Base-by-base conservation (phyloP, 2,888 invertebrate species). In the Drosophila picticornis region DNA sequence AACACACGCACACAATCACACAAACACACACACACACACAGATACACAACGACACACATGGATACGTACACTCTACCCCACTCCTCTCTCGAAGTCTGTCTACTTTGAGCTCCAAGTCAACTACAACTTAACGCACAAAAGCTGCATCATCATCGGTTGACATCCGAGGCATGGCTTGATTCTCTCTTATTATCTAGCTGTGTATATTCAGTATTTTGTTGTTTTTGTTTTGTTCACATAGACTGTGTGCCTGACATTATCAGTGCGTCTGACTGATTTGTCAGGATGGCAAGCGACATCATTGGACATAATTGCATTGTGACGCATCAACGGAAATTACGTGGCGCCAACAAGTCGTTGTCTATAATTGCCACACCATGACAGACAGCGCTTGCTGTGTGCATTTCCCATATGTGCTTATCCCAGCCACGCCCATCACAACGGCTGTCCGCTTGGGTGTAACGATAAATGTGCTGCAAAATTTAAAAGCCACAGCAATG, bases 291-390 rank as follows among this genome's bases (percentile, higher is more conserved):
- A 7, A 2, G 62, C 50, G 29, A 27, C 25, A 13, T 38, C 31
- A 48, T n/a, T 36, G 52, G 34, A 80, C 85, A 83, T 83, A 84
- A 83, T 85, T 84, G 83, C 83, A 83, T 84, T 85, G 75, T 77
- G 80, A 83, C 67, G 77, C 85, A 82, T 83, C 80, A 75, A 64
- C 75, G 84, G 81, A 86, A 84, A 86, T 80, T 80, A 72, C 72
- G 77, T 65, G 84, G 77, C 84, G 86, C 82, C 86, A 86, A 70
- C 84, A 77, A 84, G 86, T 84, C 84, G 80, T 71, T 80, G 81
- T 77, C 79, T 69, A 84, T 81, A 86, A 86, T 81, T 86, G 81
- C 73, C 70, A 59, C 59, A 60, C 40, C 59, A 72, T 46, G 59
- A 59, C 50, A 66, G 56, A 38, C 56, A 53, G 31, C 22, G 36